phyloP scores from a whole-genome alignment of 1,140 invertebrate species.

The Diorhabda carinulata region DNA sequence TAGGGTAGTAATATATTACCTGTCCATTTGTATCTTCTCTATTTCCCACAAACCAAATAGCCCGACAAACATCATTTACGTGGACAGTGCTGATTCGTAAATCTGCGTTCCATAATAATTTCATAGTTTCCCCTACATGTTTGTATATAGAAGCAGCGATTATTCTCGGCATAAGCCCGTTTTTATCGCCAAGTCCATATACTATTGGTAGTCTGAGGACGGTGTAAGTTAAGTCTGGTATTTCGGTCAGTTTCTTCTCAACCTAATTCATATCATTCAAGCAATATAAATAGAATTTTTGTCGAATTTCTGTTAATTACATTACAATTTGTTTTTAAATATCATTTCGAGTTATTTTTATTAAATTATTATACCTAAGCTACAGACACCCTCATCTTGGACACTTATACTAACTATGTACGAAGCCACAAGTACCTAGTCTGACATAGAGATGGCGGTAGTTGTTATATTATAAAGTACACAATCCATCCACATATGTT shows the following conservation, averaged over 20 bases:
- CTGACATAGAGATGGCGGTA: too few species aligned
- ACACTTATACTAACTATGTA: too few species aligned
- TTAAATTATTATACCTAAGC: too few species aligned
- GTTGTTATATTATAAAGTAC: too few species aligned
- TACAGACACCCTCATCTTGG: too few species aligned
- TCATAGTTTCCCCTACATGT: conserved; percentile 84
- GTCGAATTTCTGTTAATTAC: not conserved
- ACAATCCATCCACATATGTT: too few species aligned
- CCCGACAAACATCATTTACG: conserved; percentile 74
- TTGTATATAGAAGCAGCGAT: conserved; percentile 85
- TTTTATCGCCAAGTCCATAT: conserved; percentile 80
- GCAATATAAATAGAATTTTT: conserved; percentile 2
- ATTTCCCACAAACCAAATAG: conserved; percentile 67
- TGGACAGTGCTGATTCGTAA: conserved; percentile 85
- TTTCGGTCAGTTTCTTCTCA: conserved; percentile 69
- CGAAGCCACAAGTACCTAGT: too few species aligned
- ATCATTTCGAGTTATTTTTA: too few species aligned
- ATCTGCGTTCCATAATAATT: conserved; percentile 81
- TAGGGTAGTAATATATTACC: conserved; percentile 18
- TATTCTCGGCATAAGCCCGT: conserved; percentile 75
- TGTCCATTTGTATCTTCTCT: conserved; percentile 50
- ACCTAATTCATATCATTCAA: conserved; percentile 54
- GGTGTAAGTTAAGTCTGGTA: conserved; percentile 69
- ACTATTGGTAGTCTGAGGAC: conserved; percentile 80
- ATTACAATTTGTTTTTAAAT: too few species aligned